phyloP scores from a whole-genome alignment of 2,888 invertebrate species.

The Cephus pygmeus region DNA sequence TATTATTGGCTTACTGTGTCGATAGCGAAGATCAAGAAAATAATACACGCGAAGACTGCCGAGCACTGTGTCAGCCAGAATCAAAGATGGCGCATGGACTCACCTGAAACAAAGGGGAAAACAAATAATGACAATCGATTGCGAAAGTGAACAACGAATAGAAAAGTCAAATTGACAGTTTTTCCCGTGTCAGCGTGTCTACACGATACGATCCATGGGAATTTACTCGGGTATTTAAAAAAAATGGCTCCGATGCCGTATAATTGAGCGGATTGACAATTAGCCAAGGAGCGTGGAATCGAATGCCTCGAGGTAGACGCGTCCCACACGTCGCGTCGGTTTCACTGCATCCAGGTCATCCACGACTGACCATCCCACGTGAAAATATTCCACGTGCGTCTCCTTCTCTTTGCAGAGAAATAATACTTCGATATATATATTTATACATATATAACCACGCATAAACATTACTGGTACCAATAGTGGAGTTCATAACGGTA shows the following conservation, averaged over 20 bases:
- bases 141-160: neutral
- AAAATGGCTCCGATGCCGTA: neutral
- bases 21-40: neutral
- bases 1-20: neutral
- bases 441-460: neutral
- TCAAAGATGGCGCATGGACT: neutral
- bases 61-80: neutral
- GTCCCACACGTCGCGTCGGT: conserved; percentile 29
- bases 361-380: conserved; percentile 38
- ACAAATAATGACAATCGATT: neutral
- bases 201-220: neutral
- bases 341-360: conserved; percentile 52
- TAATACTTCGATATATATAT: too few relatives aligned
- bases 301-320: conserved; percentile 23
- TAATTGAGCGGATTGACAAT: conserved; percentile 19
- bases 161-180: neutral
- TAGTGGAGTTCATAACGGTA: neutral
- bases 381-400: conserved; percentile 25
- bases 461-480: neutral
- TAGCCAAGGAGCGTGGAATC: conserved; percentile 32
- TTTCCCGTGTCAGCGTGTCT: neutral
- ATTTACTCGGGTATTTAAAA: neutral
- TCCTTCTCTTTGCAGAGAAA: neutral
- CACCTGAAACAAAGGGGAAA: neutral
- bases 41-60: neutral